Evolutionary conservation across 1,140 invertebrate genomes (phyloP), one percentile per base, ranked within the genome.

Genomic region (Drosophila truncata): DNA sequence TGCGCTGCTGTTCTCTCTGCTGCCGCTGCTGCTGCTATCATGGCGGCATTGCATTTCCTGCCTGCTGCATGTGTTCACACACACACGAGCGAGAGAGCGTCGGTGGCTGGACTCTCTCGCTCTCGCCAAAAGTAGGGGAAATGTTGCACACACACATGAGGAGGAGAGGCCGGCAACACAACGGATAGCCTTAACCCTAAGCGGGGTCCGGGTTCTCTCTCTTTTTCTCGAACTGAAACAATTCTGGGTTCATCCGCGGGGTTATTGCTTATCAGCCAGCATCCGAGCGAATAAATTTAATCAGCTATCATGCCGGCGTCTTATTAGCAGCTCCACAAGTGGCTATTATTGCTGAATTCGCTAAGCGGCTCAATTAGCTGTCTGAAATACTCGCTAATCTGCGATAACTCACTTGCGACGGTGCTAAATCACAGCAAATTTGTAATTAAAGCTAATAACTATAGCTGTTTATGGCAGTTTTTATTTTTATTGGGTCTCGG

Each of bases 101-200:
- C 33, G 25, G n/a, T n/a, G n/a, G 16, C 49, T 55, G 18, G 25
- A 10, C 69, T 54, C 75, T 72, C 66, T 58, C 55, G 50, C 75
- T 72, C 67, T 80, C 61, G 42, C 49, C 16, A 42, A 79, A 80
- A 80, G 78, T 80, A 80, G 78, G 78, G 76, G 78, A 80, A 80
- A 80, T 80, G 76, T 80, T 79, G 76, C 78, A 78, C 66, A 58
- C 58, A 78, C 47, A 54, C 44, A 59, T 29, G 11, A 29, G n/a
- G 11, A 29, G n/a, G n/a, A 44, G 58, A 35, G 49, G 49, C 63
- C 37, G 46, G 61, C 61, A 50, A 73, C 66, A 59, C 31, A 60
- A 44, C 55, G 58, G 35, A 37, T 47, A 37, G 63, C 54, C 23
- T 79, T 79, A 80, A 80, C 75, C 73, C 73, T 29, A 33, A 39